Conservation (phyloP, 2,888 invertebrate genomes). For the Phortica magna region DNA sequence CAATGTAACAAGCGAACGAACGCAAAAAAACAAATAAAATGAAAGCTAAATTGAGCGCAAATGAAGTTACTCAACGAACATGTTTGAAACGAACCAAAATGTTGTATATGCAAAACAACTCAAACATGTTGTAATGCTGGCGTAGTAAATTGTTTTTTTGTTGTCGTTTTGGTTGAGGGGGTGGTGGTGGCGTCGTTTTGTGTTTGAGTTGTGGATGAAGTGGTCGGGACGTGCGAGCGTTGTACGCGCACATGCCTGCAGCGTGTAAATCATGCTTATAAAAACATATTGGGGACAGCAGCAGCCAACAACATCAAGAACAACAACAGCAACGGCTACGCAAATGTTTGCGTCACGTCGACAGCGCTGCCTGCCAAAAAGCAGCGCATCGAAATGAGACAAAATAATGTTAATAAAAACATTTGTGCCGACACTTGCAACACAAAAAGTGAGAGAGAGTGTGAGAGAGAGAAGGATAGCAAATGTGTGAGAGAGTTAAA, state of each 20-base stretch:
- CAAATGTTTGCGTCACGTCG: neutral
- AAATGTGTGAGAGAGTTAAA: constrained; percentile 12
- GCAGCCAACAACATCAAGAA: constrained; percentile 25
- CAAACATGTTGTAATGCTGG: constrained; percentile 27
- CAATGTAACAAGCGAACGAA: neutral
- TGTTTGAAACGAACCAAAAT: constrained; percentile 4
- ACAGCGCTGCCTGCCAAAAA: neutral
- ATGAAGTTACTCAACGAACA: neutral
- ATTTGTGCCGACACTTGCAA: constrained; percentile 30
- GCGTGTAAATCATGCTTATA: constrained; percentile 20
- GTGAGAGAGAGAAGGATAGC: neutral
- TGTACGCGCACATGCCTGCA: neutral
- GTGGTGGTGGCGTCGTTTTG: neutral
- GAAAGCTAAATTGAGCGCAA: constrained; percentile 13
- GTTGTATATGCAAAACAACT: constrained; percentile 43
- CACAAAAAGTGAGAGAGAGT: constrained; percentile 1
- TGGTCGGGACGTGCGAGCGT: neutral
- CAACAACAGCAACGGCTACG: neutral
- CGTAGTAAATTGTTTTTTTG: neutral
- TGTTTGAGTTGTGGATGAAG: neutral
- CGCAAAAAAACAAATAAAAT: constrained; percentile 11
- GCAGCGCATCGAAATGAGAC: constrained; percentile 14
- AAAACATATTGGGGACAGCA: constrained; percentile 34
- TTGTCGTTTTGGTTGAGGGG: neutral
- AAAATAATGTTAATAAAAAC: constrained; percentile 37